Percentiles rank a stretch among this genome's conserved stretches.
Conservation (phyloP, 1,140 invertebrate genomes). For the Cyclina sinensis region DNA sequence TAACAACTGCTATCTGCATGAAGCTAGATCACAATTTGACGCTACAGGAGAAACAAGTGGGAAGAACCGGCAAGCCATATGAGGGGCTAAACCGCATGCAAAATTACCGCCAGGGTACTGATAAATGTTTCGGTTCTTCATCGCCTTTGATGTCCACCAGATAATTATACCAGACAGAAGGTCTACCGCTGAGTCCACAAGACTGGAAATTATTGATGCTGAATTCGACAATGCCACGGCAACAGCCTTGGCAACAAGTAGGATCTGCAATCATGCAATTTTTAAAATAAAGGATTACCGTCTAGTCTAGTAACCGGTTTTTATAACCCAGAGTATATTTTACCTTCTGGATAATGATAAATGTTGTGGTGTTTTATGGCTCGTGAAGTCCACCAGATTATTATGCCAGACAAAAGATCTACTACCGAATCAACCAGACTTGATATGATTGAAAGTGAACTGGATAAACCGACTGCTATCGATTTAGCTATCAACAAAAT, state of each 20-base stretch:
- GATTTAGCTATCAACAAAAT: constrained; percentile 85
- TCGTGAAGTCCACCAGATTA: constrained; percentile 87
- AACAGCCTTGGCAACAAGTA: constrained; percentile 85
- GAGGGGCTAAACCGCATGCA: not conserved
- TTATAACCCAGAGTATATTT: not conserved
- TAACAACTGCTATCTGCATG: too few relatives aligned
- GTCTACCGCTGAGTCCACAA: constrained; percentile 87
- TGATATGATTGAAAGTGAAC: constrained; percentile 87
- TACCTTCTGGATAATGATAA: constrained; percentile 87
- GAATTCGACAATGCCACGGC: constrained; percentile 87
- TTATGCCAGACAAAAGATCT: constrained; percentile 86
- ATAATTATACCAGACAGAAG: constrained; percentile 86
- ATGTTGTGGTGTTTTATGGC: constrained; percentile 86
- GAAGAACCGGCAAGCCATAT: not conserved
- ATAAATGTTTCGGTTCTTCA: constrained; percentile 86
- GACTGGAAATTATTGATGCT: constrained; percentile 87
- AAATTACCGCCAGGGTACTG: constrained; percentile 85
- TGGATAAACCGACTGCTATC: constrained; percentile 86
- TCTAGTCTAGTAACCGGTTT: not conserved
- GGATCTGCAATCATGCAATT: constrained; percentile 72
- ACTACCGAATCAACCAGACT: constrained; percentile 87
- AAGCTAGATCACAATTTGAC: too few relatives aligned
- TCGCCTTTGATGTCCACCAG: constrained; percentile 85
- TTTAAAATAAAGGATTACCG: not conserved
- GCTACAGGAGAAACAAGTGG: too few relatives aligned